A percentile compares a stretch with the other conserved stretches of the same genome.
phyloP scores from a whole-genome alignment of 2,888 invertebrate genomes.

The Tromatobia lineatoria region DNA sequence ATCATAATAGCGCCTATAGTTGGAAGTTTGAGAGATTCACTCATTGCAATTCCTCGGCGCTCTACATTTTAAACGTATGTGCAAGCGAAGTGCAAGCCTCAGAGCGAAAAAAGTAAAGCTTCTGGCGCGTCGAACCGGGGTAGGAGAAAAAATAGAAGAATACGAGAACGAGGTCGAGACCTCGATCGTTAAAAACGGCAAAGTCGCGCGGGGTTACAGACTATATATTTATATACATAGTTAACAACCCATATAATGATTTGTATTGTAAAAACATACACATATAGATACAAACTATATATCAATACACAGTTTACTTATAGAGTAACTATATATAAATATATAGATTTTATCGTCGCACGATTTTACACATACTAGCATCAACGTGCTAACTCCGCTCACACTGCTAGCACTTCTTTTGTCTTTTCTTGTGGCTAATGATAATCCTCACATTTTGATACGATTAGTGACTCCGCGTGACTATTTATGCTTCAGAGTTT shows the following conservation, averaged over 20 bases:
- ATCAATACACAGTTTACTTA: no score
- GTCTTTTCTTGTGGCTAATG: no score
- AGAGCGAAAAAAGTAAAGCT: neutral
- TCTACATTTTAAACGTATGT: neutral
- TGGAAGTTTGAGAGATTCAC: neutral
- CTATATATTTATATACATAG: conserved; percentile 46
- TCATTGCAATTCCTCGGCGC: neutral
- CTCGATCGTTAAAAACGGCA: conserved; percentile 68
- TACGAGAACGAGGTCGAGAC: conserved; percentile 67
- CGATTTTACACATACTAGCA: no score
- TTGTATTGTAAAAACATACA: no score
- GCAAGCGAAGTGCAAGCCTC: neutral
- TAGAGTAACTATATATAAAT: no score
- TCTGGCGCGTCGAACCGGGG: conserved; percentile 12
- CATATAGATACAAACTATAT: no score
- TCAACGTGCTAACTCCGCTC: no score
- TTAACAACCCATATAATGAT: no score
- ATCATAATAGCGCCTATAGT: neutral
- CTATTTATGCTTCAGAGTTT: no score
- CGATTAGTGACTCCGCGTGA: no score
- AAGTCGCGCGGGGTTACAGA: conserved; percentile 57
- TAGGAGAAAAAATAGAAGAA: conserved; percentile 49
- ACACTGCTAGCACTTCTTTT: no score
- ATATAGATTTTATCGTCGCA: neutral
- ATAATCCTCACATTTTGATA: no score